A percentile compares a stretch with the other conserved stretches of the same genome.
phyloP scores from a whole-genome alignment of 2,113 vertebrate genomes.

The Cinclus mexicanus region DNA sequence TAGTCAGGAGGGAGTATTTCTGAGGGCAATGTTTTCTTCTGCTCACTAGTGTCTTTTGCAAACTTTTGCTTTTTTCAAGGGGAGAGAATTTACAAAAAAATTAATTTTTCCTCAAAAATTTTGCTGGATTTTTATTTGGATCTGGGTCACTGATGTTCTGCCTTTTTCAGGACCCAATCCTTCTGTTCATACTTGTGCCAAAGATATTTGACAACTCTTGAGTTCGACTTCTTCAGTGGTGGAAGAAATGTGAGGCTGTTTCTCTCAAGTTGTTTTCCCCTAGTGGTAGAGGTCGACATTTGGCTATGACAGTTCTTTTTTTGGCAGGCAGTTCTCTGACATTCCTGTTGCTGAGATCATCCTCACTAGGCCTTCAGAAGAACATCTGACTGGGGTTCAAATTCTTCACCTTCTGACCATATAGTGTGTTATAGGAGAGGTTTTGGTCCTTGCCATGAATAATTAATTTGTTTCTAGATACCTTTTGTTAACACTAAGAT shows the following conservation, averaged over 20 bases:
- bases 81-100: not conserved
- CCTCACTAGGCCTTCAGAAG: not conserved
- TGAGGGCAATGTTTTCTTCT: not conserved
- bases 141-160: not conserved
- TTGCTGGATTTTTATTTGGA: not conserved
- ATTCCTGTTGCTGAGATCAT: slow-evolving; percentile 43
- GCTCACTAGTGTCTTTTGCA: not conserved
- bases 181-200: not conserved
- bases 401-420: not conserved
- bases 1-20: not conserved
- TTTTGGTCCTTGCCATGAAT: not conserved
- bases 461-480: not conserved
- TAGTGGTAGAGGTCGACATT: not conserved
- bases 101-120: not conserved
- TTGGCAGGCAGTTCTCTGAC: slow-evolving; percentile 7
- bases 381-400: slow-evolving; percentile 9
- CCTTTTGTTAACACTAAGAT: not conserved
- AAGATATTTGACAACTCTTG: not conserved
- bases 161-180: not conserved
- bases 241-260: not conserved
- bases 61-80: not conserved
- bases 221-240: not conserved
- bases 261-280: not conserved
- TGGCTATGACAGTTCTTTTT: slow-evolving; percentile 3
- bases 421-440: not conserved